Evolutionary conservation across 2,797 vertebrate species (phyloP).

Genomic region (Sphenodon punctatus): DNA sequence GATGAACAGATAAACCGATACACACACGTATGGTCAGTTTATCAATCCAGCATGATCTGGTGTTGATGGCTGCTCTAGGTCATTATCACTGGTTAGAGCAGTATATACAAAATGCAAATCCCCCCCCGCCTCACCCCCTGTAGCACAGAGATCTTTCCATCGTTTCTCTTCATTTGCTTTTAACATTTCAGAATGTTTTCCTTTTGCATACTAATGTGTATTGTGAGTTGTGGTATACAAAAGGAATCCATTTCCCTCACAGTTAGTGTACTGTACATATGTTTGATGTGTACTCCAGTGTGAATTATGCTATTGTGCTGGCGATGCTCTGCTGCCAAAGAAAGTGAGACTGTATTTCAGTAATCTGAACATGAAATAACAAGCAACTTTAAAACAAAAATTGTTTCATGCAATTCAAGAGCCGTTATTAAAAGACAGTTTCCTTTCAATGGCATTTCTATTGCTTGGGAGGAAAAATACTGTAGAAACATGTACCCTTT

Average conservation of each 20-base stretch:
- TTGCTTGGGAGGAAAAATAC: neutral
- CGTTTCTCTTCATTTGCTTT: neutral
- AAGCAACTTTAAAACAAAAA: constrained; percentile 8
- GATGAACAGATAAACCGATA: no score
- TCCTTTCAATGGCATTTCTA: neutral
- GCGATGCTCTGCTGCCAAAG: constrained; percentile 14
- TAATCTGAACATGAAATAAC: constrained; percentile 3
- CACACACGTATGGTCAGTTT: neutral
- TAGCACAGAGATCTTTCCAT: neutral
- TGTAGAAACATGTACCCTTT: neutral
- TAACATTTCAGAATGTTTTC: neutral
- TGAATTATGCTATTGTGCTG: constrained; percentile 12
- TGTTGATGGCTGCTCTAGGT: neutral
- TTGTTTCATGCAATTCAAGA: neutral
- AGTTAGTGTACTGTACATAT: neutral
- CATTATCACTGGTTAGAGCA: neutral
- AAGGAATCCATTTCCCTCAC: neutral
- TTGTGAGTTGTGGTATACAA: neutral
- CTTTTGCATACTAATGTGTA: neutral
- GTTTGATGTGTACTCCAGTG: neutral
- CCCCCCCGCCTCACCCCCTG: neutral
- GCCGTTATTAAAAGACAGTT: neutral
- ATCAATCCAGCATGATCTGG: neutral
- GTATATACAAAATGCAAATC: neutral
- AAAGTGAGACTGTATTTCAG: neutral